phyloP scores from a whole-genome alignment of 2,888 invertebrate genomes.

The Trissonchulus sp. region DNA sequence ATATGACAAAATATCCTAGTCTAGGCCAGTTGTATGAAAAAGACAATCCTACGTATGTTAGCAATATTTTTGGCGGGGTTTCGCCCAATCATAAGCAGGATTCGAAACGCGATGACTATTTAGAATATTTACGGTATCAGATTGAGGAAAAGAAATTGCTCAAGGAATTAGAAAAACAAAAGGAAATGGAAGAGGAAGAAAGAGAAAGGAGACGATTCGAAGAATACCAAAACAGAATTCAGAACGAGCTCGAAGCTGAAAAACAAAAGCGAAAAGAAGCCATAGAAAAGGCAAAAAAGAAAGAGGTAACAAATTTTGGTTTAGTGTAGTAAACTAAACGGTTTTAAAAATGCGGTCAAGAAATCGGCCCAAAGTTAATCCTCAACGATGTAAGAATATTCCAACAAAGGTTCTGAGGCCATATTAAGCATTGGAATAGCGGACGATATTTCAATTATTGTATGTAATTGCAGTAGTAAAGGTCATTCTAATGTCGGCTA shows the following conservation, averaged over 20 bases:
- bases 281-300: neutral
- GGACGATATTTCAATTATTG: no score
- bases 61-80: neutral
- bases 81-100: neutral
- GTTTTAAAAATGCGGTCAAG: no score
- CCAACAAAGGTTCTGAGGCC: no score
- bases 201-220: conserved; percentile 37
- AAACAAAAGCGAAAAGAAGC: conserved; percentile 9
- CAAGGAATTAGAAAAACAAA: conserved; percentile 40
- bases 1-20: neutral
- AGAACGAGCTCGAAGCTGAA: conserved; percentile 18
- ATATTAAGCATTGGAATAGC: no score
- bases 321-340: no score
- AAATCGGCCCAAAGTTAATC: no score
- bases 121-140: conserved; percentile 37
- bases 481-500: no score
- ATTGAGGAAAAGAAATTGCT: conserved; percentile 41
- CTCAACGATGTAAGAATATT: no score
- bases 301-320: neutral
- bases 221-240: conserved; percentile 5
- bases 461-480: no score
- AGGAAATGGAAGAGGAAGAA: conserved; percentile 40
- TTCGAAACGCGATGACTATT: neutral
- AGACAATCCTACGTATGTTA: neutral
- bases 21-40: neutral